Evolutionary conservation across 53 echinoderm and acorn worm species (phyloP).

Genomic region (Actinopyga echinites): DNA sequence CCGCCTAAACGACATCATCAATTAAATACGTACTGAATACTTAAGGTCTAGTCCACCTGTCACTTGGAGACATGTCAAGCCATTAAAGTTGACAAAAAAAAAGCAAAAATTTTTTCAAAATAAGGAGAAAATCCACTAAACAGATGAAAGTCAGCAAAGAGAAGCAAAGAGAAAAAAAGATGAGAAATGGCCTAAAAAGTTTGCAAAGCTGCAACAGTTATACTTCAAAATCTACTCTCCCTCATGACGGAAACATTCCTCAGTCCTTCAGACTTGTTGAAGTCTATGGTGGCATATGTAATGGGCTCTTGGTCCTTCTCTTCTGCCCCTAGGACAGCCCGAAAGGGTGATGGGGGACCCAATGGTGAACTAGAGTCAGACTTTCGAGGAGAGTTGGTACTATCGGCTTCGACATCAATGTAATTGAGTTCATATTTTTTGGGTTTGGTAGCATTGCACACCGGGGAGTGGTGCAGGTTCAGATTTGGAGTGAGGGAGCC

Average conservation of each 20-base stretch:
- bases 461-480: conserved; percentile 22
- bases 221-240: conserved; percentile 64
- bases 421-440: conserved; percentile 87
- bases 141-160: not conserved
- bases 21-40: too few species aligned
- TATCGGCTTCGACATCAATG: conserved; percentile 77
- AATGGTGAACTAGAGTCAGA: conserved; percentile 49
- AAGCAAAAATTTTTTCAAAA: not conserved
- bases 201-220: too few species aligned
- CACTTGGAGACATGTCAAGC: too few species aligned
- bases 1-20: too few species aligned
- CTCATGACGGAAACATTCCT: conserved; percentile 65
- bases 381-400: conserved; percentile 18
- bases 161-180: conserved; percentile 2
- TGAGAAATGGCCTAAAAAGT: not conserved
- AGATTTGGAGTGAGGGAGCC: conserved; percentile 66
- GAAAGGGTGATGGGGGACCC: conserved; percentile 76
- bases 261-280: conserved; percentile 93
- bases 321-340: conserved; percentile 62
- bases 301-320: conserved; percentile 72
- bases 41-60: too few species aligned
- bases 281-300: conserved; percentile 92
- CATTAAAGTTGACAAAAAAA: not conserved
- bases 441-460: conserved; percentile 47
- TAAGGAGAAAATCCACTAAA: not conserved